phyloP scores from a whole-genome alignment of 2,113 vertebrate species.

The Capricornis sumatraensis region DNA sequence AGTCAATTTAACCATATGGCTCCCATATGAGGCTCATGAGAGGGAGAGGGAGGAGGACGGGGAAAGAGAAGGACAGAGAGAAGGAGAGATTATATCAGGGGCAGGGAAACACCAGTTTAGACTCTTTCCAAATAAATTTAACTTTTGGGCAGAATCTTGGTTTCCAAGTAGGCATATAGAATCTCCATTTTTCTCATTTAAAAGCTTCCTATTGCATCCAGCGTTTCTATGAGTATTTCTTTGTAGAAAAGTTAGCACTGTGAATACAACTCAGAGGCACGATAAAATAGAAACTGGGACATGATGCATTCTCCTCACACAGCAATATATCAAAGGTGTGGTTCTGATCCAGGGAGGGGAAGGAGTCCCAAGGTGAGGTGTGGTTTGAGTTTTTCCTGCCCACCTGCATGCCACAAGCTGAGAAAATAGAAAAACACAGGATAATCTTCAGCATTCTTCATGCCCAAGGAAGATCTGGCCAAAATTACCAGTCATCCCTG shows the following conservation, averaged over 20 bases:
- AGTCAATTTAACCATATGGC: not conserved
- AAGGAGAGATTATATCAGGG: not conserved
- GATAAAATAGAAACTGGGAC: not conserved
- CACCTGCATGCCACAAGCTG: not conserved
- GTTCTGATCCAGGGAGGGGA: not conserved
- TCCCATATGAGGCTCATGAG: not conserved
- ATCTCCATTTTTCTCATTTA: not conserved
- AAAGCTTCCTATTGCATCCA: not conserved
- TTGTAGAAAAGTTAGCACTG: not conserved
- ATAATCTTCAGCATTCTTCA: not conserved
- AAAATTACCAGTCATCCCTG: not conserved
- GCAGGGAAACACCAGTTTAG: not conserved
- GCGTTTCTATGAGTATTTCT: not conserved
- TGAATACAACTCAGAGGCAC: not conserved
- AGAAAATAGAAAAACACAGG: not conserved
- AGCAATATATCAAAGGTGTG: not conserved
- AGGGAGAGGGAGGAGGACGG: fast-evolving
- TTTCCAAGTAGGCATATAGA: not conserved
- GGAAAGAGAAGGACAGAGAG: fast-evolving
- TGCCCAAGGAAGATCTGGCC: not conserved
- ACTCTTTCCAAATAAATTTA: not conserved
- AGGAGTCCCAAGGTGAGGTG: not conserved
- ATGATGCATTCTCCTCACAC: not conserved
- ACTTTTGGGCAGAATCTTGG: not conserved
- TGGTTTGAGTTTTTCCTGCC: not conserved